Percentiles rank a stretch among this genome's conserved stretches.
Evolutionary conservation across 2,113 vertebrate species (phyloP).

Genomic region (Cochlearius cochlearius): DNA sequence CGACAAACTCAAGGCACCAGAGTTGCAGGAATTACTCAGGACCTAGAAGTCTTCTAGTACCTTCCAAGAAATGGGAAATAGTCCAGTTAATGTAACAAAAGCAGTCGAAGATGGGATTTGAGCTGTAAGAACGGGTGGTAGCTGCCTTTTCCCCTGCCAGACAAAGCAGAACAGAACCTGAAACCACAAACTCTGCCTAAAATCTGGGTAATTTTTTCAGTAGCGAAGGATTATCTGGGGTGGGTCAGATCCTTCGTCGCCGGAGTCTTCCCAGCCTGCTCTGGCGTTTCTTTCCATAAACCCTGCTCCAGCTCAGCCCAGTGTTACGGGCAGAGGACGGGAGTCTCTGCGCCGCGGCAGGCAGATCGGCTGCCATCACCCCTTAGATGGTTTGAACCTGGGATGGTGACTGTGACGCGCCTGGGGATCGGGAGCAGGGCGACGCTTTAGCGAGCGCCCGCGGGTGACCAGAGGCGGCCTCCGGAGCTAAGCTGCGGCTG

Average conservation of each 20-base stretch:
- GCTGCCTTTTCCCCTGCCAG: background rate
- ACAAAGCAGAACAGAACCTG: background rate
- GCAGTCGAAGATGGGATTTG: background rate
- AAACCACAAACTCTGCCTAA: background rate
- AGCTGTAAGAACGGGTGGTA: background rate
- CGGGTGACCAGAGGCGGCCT: background rate
- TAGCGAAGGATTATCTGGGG: background rate
- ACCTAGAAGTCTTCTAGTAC: no score
- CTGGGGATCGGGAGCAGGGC: fast-evolving
- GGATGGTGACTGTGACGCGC: background rate
- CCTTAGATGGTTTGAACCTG: no score
- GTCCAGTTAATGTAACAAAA: background rate
- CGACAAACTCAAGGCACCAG: background rate
- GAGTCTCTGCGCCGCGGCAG: background rate
- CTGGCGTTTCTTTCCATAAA: background rate
- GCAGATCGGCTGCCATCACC: background rate
- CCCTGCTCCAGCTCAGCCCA: background rate
- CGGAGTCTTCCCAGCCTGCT: background rate
- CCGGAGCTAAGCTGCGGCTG: background rate
- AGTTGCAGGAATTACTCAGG: background rate
- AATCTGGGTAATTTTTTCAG: background rate
- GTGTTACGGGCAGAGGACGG: fast-evolving
- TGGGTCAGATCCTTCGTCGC: background rate
- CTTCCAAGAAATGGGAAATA: background rate
- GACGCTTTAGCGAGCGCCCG: background rate